Percentiles rank a stretch among this genome's conserved stretches.
phyloP scores from a whole-genome alignment of 2,113 vertebrate species.

The Tragulus kanchil region DNA sequence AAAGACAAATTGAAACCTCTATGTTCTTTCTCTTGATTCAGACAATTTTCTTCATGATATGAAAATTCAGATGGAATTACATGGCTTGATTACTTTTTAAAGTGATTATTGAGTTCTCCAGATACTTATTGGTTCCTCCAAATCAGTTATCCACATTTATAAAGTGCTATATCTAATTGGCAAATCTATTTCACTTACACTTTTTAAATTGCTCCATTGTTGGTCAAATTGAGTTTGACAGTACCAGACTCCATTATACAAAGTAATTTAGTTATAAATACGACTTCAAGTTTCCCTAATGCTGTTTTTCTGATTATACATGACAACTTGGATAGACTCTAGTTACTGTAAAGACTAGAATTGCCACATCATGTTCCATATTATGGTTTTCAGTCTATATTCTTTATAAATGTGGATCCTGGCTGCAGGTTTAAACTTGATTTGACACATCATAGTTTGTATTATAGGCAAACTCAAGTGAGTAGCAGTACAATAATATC shows the following conservation, averaged over 20 bases:
- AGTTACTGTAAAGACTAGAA: background rate
- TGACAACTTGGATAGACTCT: background rate
- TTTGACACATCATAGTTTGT: background rate
- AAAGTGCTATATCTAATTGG: slow-evolving; percentile 61
- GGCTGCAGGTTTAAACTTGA: background rate
- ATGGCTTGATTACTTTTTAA: slow-evolving; percentile 68
- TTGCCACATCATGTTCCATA: background rate
- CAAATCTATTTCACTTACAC: slow-evolving; percentile 66
- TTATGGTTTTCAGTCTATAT: background rate
- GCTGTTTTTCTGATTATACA: background rate
- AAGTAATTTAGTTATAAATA: slow-evolving; percentile 56
- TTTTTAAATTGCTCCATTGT: slow-evolving; percentile 58
- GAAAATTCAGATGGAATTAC: slow-evolving; percentile 78
- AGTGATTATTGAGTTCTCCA: slow-evolving; percentile 68
- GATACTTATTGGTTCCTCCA: slow-evolving; percentile 68
- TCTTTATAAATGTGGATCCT: background rate
- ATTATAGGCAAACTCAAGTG: background rate
- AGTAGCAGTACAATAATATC: background rate
- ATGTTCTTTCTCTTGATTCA: slow-evolving; percentile 73
- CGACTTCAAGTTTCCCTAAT: slow-evolving; percentile 36
- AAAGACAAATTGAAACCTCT: slow-evolving; percentile 68
- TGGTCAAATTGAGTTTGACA: slow-evolving; percentile 60
- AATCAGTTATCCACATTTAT: slow-evolving; percentile 70
- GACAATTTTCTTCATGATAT: slow-evolving; percentile 62
- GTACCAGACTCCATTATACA: slow-evolving; percentile 44